Evolutionary conservation across 2,888 invertebrate genomes (phyloP).

Genomic region (Ditylenchus weischeri): DNA sequence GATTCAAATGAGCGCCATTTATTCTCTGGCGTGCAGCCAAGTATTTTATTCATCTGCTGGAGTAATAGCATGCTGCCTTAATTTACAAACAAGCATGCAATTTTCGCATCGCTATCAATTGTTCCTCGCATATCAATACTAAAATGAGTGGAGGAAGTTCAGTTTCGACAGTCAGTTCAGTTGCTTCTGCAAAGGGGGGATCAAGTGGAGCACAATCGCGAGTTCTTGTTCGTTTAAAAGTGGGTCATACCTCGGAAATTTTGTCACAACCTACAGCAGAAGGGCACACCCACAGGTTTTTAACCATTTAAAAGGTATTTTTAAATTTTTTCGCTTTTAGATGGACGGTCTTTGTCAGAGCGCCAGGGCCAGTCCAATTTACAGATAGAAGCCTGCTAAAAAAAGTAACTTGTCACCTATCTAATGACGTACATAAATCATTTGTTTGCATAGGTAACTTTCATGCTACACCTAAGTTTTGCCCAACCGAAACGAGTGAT

Average conservation of each 20-base stretch:
- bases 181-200: no score
- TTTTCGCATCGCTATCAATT: no score
- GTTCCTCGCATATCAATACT: no score
- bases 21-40: no score
- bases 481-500: conserved; percentile 30
- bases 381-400: conserved; percentile 33
- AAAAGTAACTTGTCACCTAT: conserved; percentile 5
- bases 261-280: conserved; percentile 16
- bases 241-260: conserved; percentile 24
- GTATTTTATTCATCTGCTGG: no score
- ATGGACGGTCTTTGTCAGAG: conserved; percentile 16
- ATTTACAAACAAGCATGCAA: no score
- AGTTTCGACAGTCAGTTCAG: no score
- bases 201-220: conserved; percentile 9
- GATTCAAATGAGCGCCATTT: no score
- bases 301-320: not conserved
- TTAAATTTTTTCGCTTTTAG: not conserved
- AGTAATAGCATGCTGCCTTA: no score
- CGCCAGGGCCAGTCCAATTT: conserved; percentile 24
- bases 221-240: conserved; percentile 20
- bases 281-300: conserved; percentile 27
- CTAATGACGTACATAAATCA: no score
- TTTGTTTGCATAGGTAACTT: conserved; percentile 19
- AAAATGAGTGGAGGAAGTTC: no score
- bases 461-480: conserved; percentile 32